Evolutionary conservation across 2,113 vertebrate genomes (phyloP), one percentile per base, ranked within the genome.

Genomic region (Nyctereutes procyonoides): DNA sequence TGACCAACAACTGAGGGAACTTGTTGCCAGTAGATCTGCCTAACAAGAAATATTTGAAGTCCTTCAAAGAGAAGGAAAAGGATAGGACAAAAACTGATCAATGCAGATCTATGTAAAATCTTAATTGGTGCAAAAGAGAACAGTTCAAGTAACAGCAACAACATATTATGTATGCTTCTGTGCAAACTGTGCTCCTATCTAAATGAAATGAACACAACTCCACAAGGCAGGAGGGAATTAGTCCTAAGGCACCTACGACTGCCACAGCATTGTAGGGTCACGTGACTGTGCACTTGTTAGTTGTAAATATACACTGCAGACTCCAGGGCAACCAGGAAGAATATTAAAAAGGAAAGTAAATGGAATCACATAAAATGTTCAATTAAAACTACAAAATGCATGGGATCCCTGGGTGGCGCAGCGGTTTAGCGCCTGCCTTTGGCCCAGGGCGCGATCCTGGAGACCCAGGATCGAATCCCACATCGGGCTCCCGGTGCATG

Each of bases 41-140:
- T 2, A 32, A 16, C 28, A 19, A 62, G n/a, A 62, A 83, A 83
- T 38, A 16, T 8, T 28, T 43, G 12, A 55, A 83, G 35, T 30
- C 38, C 58, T 63, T 8, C 58, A 63, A 38, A 19, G 35, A 30
- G 8, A 11, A 83, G 35, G 8, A 28, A 26, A 26, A 38, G 3
- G 7, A 14, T 19, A 48, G 35, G 7, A 60, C n/a, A 60, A 58
- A 83, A 43, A 62, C 81, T 20, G 38, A 63, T 4, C 26, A 8
- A 7, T 16, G 4, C 56, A 43, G 80, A 62, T 3, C 35, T 11
- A 10, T 4, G 3, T 20, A 13, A 58, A 24, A 7, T 48, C 28
- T 11, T 20, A 13, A 30, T 0, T 20, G 5, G 48, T 20, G 38
- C 20, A 4, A 51, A 0, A 63, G 35, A 13, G 13, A 53, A 32